These are phyloP conservation scores for Sinocyclocheilus anshuiensis DNA, from an alignment of 2,113 vertebrate species.

Conservation along the genomic window DNA sequence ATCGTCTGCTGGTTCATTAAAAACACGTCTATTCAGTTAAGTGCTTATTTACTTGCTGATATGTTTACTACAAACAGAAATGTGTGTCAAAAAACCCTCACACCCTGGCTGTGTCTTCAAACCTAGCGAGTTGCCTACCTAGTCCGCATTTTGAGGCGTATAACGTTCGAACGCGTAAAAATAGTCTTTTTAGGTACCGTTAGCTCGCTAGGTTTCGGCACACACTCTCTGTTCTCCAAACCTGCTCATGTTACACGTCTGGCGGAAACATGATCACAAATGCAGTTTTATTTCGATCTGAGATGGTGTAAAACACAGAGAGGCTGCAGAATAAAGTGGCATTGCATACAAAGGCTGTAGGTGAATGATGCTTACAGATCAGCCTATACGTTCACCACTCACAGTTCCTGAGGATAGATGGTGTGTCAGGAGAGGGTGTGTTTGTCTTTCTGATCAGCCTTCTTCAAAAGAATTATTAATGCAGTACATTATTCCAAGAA, in stretches of 20 bases:
- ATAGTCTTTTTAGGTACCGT: background rate
- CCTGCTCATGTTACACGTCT: slow-evolving; percentile 3
- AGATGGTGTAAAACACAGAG: slow-evolving; percentile 42
- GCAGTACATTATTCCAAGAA: background rate
- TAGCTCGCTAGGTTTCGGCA: background rate
- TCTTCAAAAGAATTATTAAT: slow-evolving; percentile 9
- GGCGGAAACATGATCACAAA: background rate
- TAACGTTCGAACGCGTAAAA: background rate
- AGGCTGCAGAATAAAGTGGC: background rate
- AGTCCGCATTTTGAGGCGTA: slow-evolving; percentile 6
- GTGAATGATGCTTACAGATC: slow-evolving; percentile 31
- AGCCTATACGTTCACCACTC: slow-evolving; percentile 35
- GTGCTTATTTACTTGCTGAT: background rate
- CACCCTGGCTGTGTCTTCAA: slow-evolving; percentile 16
- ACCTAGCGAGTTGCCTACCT: background rate
- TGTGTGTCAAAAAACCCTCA: background rate
- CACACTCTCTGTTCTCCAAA: background rate
- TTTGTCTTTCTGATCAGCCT: slow-evolving; percentile 33
- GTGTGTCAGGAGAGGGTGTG: slow-evolving; percentile 37
- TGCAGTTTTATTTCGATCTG: slow-evolving; percentile 13
- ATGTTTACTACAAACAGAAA: background rate
- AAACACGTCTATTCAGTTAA: background rate
- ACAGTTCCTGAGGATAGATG: slow-evolving; percentile 20
- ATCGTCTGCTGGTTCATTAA: background rate
- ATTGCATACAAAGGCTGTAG: slow-evolving; percentile 39